These are phyloP conservation scores for Acrossocheilus fasciatus DNA, from an alignment of 2,797 vertebrate species.

Conservation along the genomic window DNA sequence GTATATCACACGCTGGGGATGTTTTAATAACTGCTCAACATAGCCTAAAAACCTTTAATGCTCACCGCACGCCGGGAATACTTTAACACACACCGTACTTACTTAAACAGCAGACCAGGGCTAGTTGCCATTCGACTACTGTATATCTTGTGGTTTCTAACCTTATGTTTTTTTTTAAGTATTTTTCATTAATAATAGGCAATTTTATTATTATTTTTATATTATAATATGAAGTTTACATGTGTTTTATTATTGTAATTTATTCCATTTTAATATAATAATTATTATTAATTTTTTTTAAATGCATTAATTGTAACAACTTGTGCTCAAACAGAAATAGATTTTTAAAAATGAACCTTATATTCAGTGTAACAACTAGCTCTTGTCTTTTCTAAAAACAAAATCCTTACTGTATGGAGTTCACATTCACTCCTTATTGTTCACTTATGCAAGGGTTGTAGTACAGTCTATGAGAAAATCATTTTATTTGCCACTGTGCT, in stretches of 20 bases:
- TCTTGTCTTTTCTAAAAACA: not conserved
- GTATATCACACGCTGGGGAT: slow-evolving; percentile 30
- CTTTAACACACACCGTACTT: not conserved
- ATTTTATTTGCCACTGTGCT: not conserved
- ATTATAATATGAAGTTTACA: not conserved
- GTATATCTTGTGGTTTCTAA: not conserved
- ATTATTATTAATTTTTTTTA: not conserved
- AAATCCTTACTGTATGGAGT: not conserved
- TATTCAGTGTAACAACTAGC: not conserved
- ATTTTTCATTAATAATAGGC: not conserved
- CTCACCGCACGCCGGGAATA: not conserved
- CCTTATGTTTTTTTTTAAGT: not conserved
- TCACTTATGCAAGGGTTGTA: not conserved
- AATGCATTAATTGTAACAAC: not conserved
- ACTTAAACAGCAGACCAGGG: slow-evolving; percentile 4
- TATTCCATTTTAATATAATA: not conserved
- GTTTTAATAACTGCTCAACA: slow-evolving; percentile 17
- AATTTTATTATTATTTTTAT: too few species aligned
- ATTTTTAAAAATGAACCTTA: not conserved
- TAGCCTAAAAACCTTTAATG: slow-evolving; percentile 4
- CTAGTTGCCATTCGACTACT: not conserved
- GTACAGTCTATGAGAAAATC: not conserved
- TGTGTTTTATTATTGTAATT: not conserved
- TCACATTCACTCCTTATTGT: not conserved
- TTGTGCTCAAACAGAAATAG: slow-evolving; percentile 1